Evolutionary conservation across 2,888 invertebrate genomes (phyloP), one percentile per base, ranked within the genome.

Genomic region (Eupithecia subfuscata): DNA sequence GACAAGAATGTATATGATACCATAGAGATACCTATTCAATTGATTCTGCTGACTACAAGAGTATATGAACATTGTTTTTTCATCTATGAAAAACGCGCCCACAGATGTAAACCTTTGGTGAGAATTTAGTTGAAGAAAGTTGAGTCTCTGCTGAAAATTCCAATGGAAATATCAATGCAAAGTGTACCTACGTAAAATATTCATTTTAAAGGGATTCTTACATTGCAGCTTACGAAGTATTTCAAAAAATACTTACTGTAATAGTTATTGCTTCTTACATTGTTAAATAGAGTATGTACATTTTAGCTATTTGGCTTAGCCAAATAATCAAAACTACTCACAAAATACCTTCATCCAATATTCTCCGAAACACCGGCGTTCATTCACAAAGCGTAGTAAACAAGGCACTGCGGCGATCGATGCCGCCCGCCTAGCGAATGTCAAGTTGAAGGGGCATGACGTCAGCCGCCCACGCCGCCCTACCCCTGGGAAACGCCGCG

Each of bases 391-490:
- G 69, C 71, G 76, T 78, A 75, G 75, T 74, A 89, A 89, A 89
- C 88, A 88, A 56, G 34, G 86, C 85, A 85, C 84, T 85, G 87
- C 85, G 83, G 86, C 69, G 77, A 67, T 67, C 73, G 84, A 88
- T 90, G 11, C 63, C 30, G 60, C 60, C 56, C 25, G 60, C 60
- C 60, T 18, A 86, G 87, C 86, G 88, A 90, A 90, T 90, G 90
- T 90, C 90, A 90, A 90, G 90, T 90, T 90, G 88, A 90, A 87
- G 87, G 85, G 73, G 76, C 67, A 75, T 90, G 90, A 90, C 90
- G 90, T 90, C 90, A 89, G 76, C 70, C 79, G 78, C 82, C 82
- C 73, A 83, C 89, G 85, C 88, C 69, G 67, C 67, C 67, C 40
- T n/a, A 12, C 67, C 40, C 67, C 40, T 16, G n/a, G 18, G 40